Conservation (phyloP, 2,888 invertebrate species). For the Oligia fasciuncula region DNA sequence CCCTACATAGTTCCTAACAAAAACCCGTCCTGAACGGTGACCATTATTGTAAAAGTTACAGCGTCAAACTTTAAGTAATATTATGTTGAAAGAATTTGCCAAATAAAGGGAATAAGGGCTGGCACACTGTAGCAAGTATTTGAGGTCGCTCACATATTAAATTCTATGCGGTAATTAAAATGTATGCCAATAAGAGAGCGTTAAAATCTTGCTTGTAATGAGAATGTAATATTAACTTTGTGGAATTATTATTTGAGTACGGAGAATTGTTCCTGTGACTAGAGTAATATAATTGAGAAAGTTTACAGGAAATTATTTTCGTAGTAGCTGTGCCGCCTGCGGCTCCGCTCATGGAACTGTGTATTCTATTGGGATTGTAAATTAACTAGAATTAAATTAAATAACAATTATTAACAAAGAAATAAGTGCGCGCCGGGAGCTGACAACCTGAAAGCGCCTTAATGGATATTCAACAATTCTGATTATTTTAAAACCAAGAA, state of each 20-base stretch:
- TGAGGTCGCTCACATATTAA: slow-evolving; percentile 62
- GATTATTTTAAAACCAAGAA: too few relatives aligned
- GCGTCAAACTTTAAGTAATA: slow-evolving; percentile 39
- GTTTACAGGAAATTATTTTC: slow-evolving; percentile 12
- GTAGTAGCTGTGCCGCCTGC: neutral
- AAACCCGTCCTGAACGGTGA: slow-evolving; percentile 2
- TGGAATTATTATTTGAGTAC: slow-evolving; percentile 36
- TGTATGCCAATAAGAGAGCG: slow-evolving; percentile 39
- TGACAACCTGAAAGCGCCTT: too few relatives aligned
- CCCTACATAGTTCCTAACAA: neutral
- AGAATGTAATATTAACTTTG: slow-evolving; percentile 48
- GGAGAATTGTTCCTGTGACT: slow-evolving; percentile 5
- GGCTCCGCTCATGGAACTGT: neutral
- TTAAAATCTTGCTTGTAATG: slow-evolving; percentile 31
- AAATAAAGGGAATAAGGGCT: slow-evolving; percentile 32
- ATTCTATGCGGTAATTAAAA: slow-evolving; percentile 63
- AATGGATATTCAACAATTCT: too few relatives aligned
- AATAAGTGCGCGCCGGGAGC: too few relatives aligned
- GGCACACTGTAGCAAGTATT: slow-evolving; percentile 60
- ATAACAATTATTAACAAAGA: too few relatives aligned
- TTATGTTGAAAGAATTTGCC: slow-evolving; percentile 50
- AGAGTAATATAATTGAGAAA: slow-evolving; percentile 11
- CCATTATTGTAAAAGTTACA: slow-evolving; percentile 38
- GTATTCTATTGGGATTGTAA: neutral
- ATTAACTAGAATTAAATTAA: too few relatives aligned